These are phyloP conservation scores for Ciconia maguari DNA, from an alignment of 2,113 vertebrate species.

Conservation along the genomic window DNA sequence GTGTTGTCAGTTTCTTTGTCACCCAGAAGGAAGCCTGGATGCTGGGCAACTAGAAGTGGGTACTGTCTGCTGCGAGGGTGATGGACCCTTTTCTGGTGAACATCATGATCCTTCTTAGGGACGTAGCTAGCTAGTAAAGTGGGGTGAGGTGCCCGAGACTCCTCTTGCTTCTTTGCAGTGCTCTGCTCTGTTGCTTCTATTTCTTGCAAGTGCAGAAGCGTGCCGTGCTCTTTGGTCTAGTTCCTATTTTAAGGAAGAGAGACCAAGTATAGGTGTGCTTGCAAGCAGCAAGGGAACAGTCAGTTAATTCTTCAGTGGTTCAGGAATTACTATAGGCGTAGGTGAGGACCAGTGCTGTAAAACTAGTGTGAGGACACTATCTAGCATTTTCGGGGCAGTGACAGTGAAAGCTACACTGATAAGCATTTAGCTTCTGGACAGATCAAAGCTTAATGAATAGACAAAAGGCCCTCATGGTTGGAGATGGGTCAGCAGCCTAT, in stretches of 20 bases:
- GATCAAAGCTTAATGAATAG: not conserved
- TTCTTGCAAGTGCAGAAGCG: not conserved
- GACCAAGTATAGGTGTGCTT: not conserved
- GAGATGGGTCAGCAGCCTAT: not conserved
- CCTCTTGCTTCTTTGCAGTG: not conserved
- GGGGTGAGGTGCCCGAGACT: fast-evolving
- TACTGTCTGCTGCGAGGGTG: not conserved
- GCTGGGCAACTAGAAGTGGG: not conserved
- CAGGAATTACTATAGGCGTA: not conserved
- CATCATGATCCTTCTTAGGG: not conserved
- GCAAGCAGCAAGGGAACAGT: not conserved
- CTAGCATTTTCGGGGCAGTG: not conserved
- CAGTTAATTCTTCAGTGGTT: not conserved
- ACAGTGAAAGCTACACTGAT: not conserved
- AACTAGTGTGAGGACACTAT: not conserved
- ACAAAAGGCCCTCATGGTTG: not conserved
- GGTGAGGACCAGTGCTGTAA: not conserved
- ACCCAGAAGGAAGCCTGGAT: not conserved
- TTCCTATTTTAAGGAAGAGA: not conserved
- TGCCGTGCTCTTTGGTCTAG: not conserved
- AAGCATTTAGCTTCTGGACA: not conserved
- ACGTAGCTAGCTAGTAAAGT: not conserved
- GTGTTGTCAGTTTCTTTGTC: not conserved
- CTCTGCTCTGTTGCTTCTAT: not conserved
- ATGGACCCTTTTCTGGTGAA: not conserved